Conservation (phyloP, 2,888 invertebrate genomes). For the Hedya salicella region DNA sequence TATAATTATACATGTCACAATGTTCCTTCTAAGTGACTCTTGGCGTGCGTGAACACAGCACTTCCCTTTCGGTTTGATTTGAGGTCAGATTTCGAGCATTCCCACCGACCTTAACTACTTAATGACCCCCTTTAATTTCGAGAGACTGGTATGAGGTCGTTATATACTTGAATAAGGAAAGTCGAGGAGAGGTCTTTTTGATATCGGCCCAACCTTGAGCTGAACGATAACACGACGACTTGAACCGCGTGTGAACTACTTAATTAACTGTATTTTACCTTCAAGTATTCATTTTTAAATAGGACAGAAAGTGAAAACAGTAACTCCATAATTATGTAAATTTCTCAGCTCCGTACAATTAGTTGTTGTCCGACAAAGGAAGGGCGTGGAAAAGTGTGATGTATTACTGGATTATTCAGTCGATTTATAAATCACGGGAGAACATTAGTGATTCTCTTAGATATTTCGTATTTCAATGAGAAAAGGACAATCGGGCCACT, state of each 20-base stretch:
- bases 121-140: slow-evolving; percentile 50
- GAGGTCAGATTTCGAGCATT: slow-evolving; percentile 53
- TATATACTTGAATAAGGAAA: slow-evolving; percentile 28
- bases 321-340: slow-evolving; percentile 70
- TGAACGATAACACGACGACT: slow-evolving; percentile 26
- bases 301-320: slow-evolving; percentile 43
- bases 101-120: slow-evolving; percentile 50
- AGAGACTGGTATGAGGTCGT: slow-evolving; percentile 15
- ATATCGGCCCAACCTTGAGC: slow-evolving; percentile 37
- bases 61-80: slow-evolving; percentile 49
- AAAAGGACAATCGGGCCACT: slow-evolving; percentile 64
- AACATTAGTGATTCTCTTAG: slow-evolving; percentile 66
- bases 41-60: slow-evolving; percentile 45
- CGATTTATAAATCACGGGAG: slow-evolving; percentile 66
- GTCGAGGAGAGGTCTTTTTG: slow-evolving; percentile 4
- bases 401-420: slow-evolving; percentile 58
- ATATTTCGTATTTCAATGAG: slow-evolving; percentile 62
- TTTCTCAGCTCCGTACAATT: slow-evolving; percentile 51
- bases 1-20: slow-evolving; percentile 58
- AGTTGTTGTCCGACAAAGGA: slow-evolving; percentile 54
- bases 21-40: slow-evolving; percentile 49
- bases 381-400: slow-evolving; percentile 64
- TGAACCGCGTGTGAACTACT: slow-evolving; percentile 44
- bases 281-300: slow-evolving; percentile 39
- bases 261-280: slow-evolving; percentile 44